Conservation (phyloP, 2,113 vertebrate genomes). For the Phalacrocorax aristotelis region DNA sequence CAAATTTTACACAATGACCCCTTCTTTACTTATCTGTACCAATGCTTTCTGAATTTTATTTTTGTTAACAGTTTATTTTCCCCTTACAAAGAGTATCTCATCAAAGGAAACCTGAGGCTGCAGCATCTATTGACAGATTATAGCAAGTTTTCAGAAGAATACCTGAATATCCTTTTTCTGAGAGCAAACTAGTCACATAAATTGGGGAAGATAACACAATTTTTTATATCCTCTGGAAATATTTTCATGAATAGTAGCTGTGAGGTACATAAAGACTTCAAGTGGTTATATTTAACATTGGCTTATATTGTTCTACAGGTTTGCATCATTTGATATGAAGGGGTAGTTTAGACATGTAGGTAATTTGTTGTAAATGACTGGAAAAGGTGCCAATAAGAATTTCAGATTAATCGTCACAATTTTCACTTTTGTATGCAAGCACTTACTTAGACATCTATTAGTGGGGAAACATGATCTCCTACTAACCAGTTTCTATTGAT, state of each 20-base stretch:
- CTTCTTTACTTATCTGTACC: not conserved
- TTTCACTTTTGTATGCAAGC: not conserved
- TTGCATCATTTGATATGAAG: not conserved
- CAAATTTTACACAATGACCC: not conserved
- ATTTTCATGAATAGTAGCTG: not conserved
- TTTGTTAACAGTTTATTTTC: slow-evolving; percentile 39
- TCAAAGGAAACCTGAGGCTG: slow-evolving; percentile 20
- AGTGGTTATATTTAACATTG: not conserved
- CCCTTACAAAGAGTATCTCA: slow-evolving; percentile 19
- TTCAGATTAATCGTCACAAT: not conserved
- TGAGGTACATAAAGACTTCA: not conserved
- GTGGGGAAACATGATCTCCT: not conserved
- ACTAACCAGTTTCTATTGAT: not conserved
- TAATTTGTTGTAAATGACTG: not conserved
- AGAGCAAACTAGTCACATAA: not conserved
- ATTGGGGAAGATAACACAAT: not conserved
- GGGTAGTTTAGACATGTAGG: not conserved
- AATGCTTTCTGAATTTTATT: slow-evolving; percentile 1
- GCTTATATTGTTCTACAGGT: not conserved
- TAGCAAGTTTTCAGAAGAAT: slow-evolving; percentile 35
- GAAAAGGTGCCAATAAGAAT: not conserved
- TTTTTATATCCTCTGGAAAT: not conserved
- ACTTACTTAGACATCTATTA: not conserved
- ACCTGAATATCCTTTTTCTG: not conserved
- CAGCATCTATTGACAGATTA: slow-evolving; percentile 26